Percentiles rank a stretch among this genome's conserved stretches.
Conservation (phyloP, 1,140 invertebrate species). For the Drosophila tristis region DNA sequence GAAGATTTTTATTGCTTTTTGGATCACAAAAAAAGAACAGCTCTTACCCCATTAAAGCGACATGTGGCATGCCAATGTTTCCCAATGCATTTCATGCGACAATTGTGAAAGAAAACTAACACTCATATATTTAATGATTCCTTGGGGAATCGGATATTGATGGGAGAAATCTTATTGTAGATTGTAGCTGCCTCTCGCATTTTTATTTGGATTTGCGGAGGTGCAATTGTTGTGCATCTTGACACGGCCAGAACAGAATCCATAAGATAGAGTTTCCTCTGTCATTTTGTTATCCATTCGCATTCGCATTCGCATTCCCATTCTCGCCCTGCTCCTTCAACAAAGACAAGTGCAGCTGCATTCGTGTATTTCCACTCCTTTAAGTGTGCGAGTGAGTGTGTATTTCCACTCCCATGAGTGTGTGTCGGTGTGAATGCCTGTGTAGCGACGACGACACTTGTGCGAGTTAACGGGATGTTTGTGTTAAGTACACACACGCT, state of each 20-base stretch:
- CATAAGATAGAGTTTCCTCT: slow-evolving; percentile 6
- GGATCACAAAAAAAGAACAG: too few species aligned
- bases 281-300: neutral
- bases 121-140: too few species aligned
- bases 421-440: slow-evolving; percentile 15
- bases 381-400: slow-evolving; percentile 34
- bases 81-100: too few species aligned
- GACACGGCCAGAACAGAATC: slow-evolving; percentile 23
- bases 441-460: slow-evolving; percentile 26
- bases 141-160: too few species aligned
- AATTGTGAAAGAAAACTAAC: too few species aligned
- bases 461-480: slow-evolving; percentile 54
- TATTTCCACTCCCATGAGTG: neutral
- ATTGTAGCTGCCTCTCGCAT: neutral
- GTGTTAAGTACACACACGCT: slow-evolving; percentile 38
- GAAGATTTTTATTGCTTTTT: too few species aligned
- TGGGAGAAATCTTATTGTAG: too few species aligned
- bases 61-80: too few species aligned
- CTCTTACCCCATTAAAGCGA: too few species aligned
- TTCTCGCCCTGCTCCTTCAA: slow-evolving; percentile 11
- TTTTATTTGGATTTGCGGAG: neutral
- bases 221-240: slow-evolving; percentile 5
- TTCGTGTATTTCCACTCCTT: slow-evolving; percentile 44
- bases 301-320: too few species aligned
- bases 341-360: slow-evolving; percentile 45